These are phyloP conservation scores for Thrips palmi DNA, from an alignment of 1,140 invertebrate species.

Conservation along the genomic window DNA sequence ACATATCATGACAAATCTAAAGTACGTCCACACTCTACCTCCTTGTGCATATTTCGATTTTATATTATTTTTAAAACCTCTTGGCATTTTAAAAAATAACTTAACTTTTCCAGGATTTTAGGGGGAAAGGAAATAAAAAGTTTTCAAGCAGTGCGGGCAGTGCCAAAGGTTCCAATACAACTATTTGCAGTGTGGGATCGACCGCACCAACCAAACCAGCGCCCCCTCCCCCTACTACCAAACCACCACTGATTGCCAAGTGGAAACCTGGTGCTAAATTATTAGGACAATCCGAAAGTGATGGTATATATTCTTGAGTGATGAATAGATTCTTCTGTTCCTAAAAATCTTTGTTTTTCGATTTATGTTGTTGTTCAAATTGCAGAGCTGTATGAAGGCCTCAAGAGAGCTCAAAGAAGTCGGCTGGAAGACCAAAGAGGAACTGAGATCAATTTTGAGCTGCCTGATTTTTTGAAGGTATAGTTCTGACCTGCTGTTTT, in stretches of 20 bases:
- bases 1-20: constrained; percentile 25
- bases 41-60: not conserved
- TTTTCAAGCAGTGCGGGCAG: constrained; percentile 2
- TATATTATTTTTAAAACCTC: not conserved
- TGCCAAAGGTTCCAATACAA: not conserved
- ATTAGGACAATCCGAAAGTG: constrained; percentile 43
- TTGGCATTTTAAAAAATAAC: not conserved
- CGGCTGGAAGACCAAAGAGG: constrained; percentile 65
- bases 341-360: constrained; percentile 1
- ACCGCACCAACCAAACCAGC: constrained; percentile 14
- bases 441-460: constrained; percentile 60
- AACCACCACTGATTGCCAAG: constrained; percentile 44
- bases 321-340: constrained; percentile 5
- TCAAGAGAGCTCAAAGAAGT: constrained; percentile 53
- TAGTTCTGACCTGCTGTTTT: not conserved
- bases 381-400: constrained; percentile 48
- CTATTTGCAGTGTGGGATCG: no score
- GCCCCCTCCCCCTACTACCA: no score
- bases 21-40: constrained; percentile 13
- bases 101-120: constrained; percentile 12
- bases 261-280: constrained; percentile 47
- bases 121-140: constrained; percentile 13
- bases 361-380: constrained; percentile 14
- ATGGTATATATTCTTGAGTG: constrained; percentile 27
- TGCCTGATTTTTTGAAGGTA: constrained; percentile 60